Evolutionary conservation across 2,888 invertebrate species (phyloP).

Genomic region (Phengaris arion): DNA sequence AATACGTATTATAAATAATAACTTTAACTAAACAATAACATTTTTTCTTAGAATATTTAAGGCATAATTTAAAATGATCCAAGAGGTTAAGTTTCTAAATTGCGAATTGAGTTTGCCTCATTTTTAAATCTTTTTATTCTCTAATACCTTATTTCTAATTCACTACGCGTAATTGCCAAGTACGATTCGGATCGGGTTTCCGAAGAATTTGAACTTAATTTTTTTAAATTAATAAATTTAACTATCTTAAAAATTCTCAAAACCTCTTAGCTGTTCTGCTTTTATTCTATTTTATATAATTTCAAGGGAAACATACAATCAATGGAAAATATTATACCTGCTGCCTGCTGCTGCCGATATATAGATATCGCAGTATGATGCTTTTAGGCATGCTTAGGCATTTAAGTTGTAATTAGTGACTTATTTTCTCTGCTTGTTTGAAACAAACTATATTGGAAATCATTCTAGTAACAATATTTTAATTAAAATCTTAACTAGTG

Average conservation of each 20-base stretch:
- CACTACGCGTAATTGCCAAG: slow-evolving; percentile 12
- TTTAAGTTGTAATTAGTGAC: no score
- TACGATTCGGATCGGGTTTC: background rate
- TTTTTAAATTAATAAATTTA: background rate
- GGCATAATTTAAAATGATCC: background rate
- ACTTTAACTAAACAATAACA: background rate
- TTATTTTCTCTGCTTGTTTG: background rate
- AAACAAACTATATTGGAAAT: background rate
- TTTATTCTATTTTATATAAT: no score
- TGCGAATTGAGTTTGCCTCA: slow-evolving; percentile 9
- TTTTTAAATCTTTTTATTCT: slow-evolving; percentile 12
- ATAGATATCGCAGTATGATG: no score
- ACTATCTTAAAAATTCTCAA: background rate
- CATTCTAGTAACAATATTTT: slow-evolving; percentile 16
- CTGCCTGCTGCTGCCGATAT: no score
- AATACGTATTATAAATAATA: no score
- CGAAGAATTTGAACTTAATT: background rate
- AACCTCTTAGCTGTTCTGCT: no score
- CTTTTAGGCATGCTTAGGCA: no score
- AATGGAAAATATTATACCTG: no score
- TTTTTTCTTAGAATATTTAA: background rate
- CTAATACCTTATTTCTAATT: background rate
- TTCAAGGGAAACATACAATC: no score
- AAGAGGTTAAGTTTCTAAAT: background rate
- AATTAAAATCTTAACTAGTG: slow-evolving; percentile 9